Conservation (phyloP, 1,140 invertebrate genomes). For the Aphelinus atriplicis region DNA sequence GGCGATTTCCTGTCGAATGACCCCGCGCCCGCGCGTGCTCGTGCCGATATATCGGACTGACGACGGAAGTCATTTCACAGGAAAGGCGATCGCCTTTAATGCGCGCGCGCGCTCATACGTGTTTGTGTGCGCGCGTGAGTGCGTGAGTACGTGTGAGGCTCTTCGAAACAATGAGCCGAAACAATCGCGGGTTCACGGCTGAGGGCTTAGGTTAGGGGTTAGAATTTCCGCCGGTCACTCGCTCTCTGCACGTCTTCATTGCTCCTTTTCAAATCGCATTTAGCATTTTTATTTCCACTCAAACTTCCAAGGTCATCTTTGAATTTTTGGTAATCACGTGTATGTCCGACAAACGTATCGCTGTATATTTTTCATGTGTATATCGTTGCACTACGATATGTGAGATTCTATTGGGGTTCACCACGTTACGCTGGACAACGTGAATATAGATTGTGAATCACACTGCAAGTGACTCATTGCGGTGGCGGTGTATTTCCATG, state of each 20-base stretch:
- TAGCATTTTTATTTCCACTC: no score
- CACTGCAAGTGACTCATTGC: no score
- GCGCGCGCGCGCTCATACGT: conserved; percentile 9
- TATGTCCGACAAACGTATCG: no score
- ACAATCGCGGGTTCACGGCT: conserved; percentile 40
- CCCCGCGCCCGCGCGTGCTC: conserved; percentile 21
- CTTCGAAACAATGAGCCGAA: conserved; percentile 14
- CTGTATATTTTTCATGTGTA: no score
- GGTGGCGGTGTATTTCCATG: no score
- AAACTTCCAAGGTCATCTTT: conserved; percentile 1
- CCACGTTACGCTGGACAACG: neutral
- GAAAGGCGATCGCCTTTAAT: conserved; percentile 41
- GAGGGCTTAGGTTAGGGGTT: conserved; percentile 42
- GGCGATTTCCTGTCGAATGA: conserved; percentile 47
- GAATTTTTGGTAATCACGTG: no score
- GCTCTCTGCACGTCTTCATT: neutral
- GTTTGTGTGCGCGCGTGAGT: neutral
- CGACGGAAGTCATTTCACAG: conserved; percentile 43
- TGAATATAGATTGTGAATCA: conserved; percentile 15
- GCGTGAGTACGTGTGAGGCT: no score
- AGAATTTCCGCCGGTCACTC: conserved; percentile 39
- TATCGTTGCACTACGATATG: no score
- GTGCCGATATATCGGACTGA: neutral
- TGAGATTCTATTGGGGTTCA: neutral
- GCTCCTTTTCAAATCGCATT: neutral